Evolutionary conservation across 2,888 invertebrate species (phyloP), one percentile per base, ranked within the genome.

Genomic region (Cordilura impudica): DNA sequence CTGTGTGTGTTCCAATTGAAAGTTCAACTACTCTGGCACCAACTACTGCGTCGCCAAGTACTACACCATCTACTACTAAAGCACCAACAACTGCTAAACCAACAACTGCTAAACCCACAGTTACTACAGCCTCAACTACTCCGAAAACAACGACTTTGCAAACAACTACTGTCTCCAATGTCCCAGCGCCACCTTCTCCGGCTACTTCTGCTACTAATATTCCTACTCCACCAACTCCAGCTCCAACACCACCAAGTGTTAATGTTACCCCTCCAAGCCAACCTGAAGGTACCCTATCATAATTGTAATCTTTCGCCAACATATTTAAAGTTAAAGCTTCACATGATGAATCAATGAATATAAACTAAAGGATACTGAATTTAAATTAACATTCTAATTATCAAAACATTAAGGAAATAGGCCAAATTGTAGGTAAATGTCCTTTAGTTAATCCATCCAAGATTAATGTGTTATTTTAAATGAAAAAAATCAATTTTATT

Each of bases 111-210:
- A 69, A 39, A 5, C 53, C 73, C 1, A 4, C 54, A 49, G n/a
- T 56, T n/a, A 35, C 16, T 14, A 12, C 56, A 8, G 35, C 45
- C 21, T 49, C 39, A 29, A 29, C 56, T 8, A 29, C 81, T 5
- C 1, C 35, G 8, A 8, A 2, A 31, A 35, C 26, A 4, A 26
- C 26, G 6, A 26, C 26, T n/a, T n/a, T n/a, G n/a, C n/a, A n/a
- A 70, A 10, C 69, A 4, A n/a, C 73, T 45, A 49, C 31, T 14
- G 10, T 21, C n/a, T n/a, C n/a, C n/a, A n/a, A 10, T 3, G 2
- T 86, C 23, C 83, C 83, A 2, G 51, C 66, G 56, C 86, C 86
- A 18, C 87, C 85, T n/a, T 76, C 83, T n/a, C 83, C 86, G 0
- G 26, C 31, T 35, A 76, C 76, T 6, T 7, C 39, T 7, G 77